Evolutionary conservation across 92 coral and sea anemone species (phyloP), one percentile per base, ranked within the genome.

Genomic region (Porites cylindrica): DNA sequence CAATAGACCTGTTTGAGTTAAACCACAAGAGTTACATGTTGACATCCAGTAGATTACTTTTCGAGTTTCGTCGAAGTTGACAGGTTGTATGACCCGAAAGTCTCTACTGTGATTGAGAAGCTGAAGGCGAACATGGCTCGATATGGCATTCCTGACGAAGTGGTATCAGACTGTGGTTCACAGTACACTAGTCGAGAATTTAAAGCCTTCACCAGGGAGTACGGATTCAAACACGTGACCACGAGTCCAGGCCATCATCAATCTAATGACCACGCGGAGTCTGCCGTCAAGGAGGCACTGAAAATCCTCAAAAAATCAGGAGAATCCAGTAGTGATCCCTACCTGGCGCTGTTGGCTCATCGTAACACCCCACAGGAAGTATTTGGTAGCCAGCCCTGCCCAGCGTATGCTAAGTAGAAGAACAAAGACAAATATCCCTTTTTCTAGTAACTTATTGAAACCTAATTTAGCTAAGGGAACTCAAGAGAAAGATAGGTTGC

Each of bases 331-430:
- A 51, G 32, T 21, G 90, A 67, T 20, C 74, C 23, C 8, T 66
- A 85, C 52, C 66, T 38, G 47, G 47, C 47, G 47, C 66, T 85
- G 18, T 65, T 85, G 62, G 54, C 77, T 63, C 56, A 64, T 23
- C 77, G 74, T 66, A 88, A 88, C 6, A 38, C 88, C 88, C 88
- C 61, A 77, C 80, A 72, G 68, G 84, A 68, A 69, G 92, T 89
- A 58, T 51, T 61, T 61, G 62, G 51, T 47, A 66, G 24, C 76
- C 11, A 83, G 92, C 24, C 85, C 89, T 51, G 82, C 82, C 18
- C 85, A 84, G 80, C 71, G 82, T 10, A n/a, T 84, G 60, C 78
- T 89, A 88, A 84, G 72, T 26, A 73, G 86, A 52, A 72, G 89
- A 14, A 72, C 89, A 10, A 43, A 84, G 7, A 70, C 51, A 38